phyloP scores from a whole-genome alignment of 2,888 invertebrate species.

The Diaphora mendica region DNA sequence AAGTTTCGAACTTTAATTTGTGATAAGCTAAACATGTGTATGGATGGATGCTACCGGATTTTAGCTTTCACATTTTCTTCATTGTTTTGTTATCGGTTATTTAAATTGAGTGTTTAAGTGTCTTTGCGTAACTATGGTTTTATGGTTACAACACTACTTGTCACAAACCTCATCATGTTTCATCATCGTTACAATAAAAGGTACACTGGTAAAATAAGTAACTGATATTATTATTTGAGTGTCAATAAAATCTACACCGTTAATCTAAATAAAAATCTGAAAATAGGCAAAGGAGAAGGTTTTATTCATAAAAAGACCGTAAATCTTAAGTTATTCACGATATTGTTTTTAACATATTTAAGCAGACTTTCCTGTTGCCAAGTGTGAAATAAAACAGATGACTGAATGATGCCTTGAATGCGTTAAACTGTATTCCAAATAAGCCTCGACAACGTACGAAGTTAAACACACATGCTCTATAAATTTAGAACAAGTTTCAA shows the following conservation, averaged over 20 bases:
- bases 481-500: constrained; percentile 21
- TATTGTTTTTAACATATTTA: background rate
- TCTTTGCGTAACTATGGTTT: constrained; percentile 36
- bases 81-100: constrained; percentile 50
- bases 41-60: constrained; percentile 75
- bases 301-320: background rate
- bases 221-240: background rate
- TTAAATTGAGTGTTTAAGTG: constrained; percentile 47
- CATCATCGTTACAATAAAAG: constrained; percentile 44
- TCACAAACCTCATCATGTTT: constrained; percentile 29
- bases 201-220: background rate
- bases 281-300: background rate
- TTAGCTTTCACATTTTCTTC: constrained; percentile 74
- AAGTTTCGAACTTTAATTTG: constrained; percentile 81
- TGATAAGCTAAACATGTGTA: constrained; percentile 80
- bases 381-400: constrained; percentile 13
- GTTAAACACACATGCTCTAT: constrained; percentile 12
- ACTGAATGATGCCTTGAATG: constrained; percentile 3
- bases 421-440: constrained; percentile 17
- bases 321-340: background rate
- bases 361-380: background rate
- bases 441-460: constrained; percentile 13
- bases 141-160: constrained; percentile 41
- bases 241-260: background rate
- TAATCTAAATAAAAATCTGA: background rate